Conservation (phyloP, 2,113 vertebrate species). For the Ahaetulla prasina region DNA sequence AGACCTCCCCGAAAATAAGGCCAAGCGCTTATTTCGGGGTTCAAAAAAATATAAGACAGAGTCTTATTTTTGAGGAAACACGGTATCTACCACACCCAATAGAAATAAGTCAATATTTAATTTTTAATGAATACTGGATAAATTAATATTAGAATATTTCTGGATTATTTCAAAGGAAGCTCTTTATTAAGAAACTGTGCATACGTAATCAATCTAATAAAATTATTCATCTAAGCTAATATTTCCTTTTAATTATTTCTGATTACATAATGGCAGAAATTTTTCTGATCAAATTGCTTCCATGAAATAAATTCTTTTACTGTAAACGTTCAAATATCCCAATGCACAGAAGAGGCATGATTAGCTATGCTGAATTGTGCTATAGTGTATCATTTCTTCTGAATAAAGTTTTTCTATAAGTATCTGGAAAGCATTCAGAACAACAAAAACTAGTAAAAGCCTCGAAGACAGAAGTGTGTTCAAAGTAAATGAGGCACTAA, state of each 20-base stretch:
- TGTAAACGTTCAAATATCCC: slow-evolving; percentile 1
- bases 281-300: background rate
- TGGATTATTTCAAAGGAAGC: background rate
- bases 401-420: slow-evolving; percentile 9
- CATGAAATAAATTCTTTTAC: background rate
- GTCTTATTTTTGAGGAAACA: too few relatives aligned
- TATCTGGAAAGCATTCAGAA: background rate
- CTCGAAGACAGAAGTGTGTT: background rate
- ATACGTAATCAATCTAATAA: background rate
- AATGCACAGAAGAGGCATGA: background rate
- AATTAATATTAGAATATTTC: background rate
- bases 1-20: too few relatives aligned
- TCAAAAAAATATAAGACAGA: too few relatives aligned
- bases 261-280: background rate
- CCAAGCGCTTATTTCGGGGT: too few relatives aligned
- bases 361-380: slow-evolving; percentile 2
- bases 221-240: background rate
- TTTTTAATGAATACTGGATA: background rate
- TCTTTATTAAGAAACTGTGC: background rate
- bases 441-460: background rate
- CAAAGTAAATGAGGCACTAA: background rate
- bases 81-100: background rate
- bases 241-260: background rate
- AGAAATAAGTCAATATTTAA: background rate
- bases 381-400: background rate